Base-by-base conservation (phyloP, 1,140 invertebrate species). In the Asobara japonica region DNA sequence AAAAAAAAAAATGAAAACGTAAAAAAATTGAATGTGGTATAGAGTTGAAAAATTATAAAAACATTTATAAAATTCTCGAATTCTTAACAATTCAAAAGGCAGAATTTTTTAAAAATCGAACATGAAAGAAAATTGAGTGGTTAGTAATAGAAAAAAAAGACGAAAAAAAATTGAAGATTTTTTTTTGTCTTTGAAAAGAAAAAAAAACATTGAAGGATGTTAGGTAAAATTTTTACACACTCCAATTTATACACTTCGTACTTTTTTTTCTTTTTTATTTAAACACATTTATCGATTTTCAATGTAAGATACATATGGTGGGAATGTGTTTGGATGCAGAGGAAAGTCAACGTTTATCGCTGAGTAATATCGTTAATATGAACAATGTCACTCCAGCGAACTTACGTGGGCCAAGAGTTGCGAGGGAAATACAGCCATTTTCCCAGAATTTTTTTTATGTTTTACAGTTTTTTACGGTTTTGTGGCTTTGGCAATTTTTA, bases 241-340 rank as follows among this genome's bases (percentile, higher is more conserved):
- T n/a, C n/a, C n/a, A n/a, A n/a, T n/a, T 56, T 18, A 6, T 25
- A 27, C 22, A 56, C 22, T 25, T 25, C 30, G 51, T 18, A 45
- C 4, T 56, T 5, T 4, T 56, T 25, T 56, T 56, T 11, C 7
- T 56, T 56, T 56, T 30, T 71, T 65, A 71, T 71, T 64, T 65
- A 65, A 71, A 71, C 60, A 65, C 69, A 71, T 65, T 71, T 65
- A 65, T 71, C 65, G 69, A 70, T 70, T 70, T 51, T 68, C 33
- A 64, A 11, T 56, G 20, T 56, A 31, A 41, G 41, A 62, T 70
- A 70, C 68, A 70, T 33, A 41, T 69, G 36, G 31, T 70, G 51
- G 60, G n/a, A 36, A 62, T 38, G 56, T 62, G 30, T 25, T 38
- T 30, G 60, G 51, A 56, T 56, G 51, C 18, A 8, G 22, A 20